phyloP scores from a whole-genome alignment of 2,113 vertebrate species.

The Echinops telfairi region DNA sequence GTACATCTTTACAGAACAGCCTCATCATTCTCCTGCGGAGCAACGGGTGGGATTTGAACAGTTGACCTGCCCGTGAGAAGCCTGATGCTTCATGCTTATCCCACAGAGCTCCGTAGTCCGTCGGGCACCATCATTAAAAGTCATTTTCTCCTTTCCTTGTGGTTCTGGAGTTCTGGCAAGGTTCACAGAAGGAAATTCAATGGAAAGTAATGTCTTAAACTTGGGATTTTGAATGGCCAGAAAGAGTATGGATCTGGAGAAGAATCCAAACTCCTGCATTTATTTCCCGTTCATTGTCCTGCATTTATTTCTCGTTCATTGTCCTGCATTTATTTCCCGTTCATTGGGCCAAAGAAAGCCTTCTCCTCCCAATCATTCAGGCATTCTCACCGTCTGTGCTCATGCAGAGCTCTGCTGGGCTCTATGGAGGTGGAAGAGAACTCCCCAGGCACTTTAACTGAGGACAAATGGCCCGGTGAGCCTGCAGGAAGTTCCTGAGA shows the following conservation, averaged over 20 bases:
- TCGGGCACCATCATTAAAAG: neutral
- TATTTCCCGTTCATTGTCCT: too few relatives aligned
- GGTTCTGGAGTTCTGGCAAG: constrained; percentile 2
- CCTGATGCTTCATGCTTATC: too few relatives aligned
- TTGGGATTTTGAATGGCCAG: neutral
- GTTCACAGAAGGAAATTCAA: constrained; percentile 42
- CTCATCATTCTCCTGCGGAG: too few relatives aligned
- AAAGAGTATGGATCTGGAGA: neutral
- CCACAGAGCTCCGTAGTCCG: neutral
- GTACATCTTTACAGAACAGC: too few relatives aligned
- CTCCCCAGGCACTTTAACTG: neutral
- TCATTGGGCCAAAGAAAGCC: constrained; percentile 5
- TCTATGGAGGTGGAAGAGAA: neutral
- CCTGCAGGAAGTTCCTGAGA: constrained; percentile 11
- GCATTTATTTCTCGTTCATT: too few relatives aligned
- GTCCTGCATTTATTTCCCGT: too few relatives aligned
- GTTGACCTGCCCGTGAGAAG: neutral
- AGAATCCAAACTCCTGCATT: neutral
- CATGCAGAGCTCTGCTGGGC: neutral
- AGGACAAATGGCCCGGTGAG: neutral
- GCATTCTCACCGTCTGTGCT: neutral
- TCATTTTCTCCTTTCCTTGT: neutral
- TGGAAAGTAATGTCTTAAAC: neutral
- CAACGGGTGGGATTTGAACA: neutral
- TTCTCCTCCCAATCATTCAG: neutral